Percentiles rank a stretch among this genome's conserved stretches.
These are phyloP conservation scores for Atta colombica DNA, from an alignment of 1,140 invertebrate genomes.

Conservation along the genomic window DNA sequence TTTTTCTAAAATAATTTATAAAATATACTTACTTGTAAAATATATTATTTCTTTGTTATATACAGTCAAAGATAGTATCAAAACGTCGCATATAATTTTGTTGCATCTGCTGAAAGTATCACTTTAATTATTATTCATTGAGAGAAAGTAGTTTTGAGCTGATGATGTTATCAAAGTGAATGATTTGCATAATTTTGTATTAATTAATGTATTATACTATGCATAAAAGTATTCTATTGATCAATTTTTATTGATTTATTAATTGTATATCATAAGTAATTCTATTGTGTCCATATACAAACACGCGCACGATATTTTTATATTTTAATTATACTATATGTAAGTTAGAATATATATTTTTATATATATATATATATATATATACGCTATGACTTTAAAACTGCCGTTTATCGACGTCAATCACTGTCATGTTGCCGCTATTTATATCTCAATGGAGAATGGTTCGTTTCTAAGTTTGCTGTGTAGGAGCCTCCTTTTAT, in stretches of 20 bases:
- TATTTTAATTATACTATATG: neutral
- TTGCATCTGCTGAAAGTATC: neutral
- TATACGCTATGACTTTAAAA: neutral
- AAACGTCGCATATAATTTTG: neutral
- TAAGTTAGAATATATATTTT: neutral
- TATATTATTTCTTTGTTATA: neutral
- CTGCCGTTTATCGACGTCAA: conserved; percentile 24
- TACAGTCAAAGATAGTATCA: neutral
- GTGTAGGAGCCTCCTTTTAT: conserved; percentile 80
- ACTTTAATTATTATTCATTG: conserved; percentile 19
- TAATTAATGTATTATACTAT: neutral
- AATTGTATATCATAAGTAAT: neutral
- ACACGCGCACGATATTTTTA: neutral
- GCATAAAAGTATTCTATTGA: neutral
- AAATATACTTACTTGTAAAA: neutral
- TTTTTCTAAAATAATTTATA: neutral
- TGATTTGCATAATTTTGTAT: neutral
- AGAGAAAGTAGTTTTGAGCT: neutral
- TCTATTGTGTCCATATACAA: neutral
- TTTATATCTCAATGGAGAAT: conserved; percentile 51
- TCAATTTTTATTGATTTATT: neutral
- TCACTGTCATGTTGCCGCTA: conserved; percentile 36
- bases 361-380: no score
- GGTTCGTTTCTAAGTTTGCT: conserved; percentile 26
- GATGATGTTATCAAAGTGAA: neutral